Conservation (phyloP, 2,888 invertebrate genomes). For the Plusia festucae region DNA sequence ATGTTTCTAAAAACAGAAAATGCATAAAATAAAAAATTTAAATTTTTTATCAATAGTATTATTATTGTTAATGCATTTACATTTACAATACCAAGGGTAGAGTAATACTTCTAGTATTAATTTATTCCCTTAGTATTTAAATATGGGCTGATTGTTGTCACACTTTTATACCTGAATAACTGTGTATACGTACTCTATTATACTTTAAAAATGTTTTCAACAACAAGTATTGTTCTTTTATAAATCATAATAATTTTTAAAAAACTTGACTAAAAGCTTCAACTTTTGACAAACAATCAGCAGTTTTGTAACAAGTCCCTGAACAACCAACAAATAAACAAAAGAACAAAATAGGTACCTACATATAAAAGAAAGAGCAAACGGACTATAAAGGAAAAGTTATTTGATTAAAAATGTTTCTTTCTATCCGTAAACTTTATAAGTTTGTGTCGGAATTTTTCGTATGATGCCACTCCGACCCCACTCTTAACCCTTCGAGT, state of each 20-base stretch:
- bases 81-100: no score
- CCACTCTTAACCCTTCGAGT: constrained; percentile 47
- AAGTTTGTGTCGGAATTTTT: constrained; percentile 1
- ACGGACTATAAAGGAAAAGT: constrained; percentile 7
- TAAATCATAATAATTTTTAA: background rate
- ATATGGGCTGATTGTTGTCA: no score
- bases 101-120: no score
- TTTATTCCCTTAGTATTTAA: no score
- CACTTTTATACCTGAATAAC: no score
- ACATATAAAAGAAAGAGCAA: constrained; percentile 2
- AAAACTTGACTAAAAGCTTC: background rate
- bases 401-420: constrained; percentile 9
- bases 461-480: constrained; percentile 18
- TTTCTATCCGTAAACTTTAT: constrained; percentile 7
- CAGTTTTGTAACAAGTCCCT: background rate
- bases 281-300: background rate
- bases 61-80: no score
- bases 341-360: background rate
- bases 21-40: no score
- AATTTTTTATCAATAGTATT: no score
- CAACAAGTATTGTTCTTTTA: background rate
- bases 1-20: no score
- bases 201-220: no score
- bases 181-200: no score
- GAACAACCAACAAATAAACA: constrained; percentile 7